Evolutionary conservation across 2,113 vertebrate species (phyloP).

Genomic region (Ciconia maguari): DNA sequence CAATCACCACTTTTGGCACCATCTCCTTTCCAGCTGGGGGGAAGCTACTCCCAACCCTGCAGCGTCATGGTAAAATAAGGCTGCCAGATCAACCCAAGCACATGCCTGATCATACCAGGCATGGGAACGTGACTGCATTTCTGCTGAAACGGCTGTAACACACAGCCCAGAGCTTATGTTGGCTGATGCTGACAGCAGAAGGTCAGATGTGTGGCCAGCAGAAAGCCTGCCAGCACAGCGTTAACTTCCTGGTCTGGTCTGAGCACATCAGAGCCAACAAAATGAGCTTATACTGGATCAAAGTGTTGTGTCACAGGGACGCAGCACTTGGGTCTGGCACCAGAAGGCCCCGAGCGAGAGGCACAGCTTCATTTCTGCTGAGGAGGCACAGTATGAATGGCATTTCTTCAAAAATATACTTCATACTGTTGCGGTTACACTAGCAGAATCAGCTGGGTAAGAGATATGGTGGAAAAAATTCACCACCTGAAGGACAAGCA

Average conservation of each 20-base stretch:
- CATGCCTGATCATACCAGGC: neutral
- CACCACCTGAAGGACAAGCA: neutral
- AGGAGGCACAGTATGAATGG: neutral
- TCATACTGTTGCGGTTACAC: neutral
- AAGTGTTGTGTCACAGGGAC: neutral
- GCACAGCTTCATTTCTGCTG: neutral
- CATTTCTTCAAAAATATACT: neutral
- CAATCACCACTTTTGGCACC: neutral
- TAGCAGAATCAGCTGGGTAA: neutral
- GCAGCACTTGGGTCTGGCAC: neutral
- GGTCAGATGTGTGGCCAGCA: neutral
- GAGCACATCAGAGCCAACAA: neutral
- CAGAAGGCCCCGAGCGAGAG: neutral
- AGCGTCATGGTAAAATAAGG: neutral
- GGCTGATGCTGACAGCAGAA: neutral
- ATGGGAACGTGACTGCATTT: neutral
- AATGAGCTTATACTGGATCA: neutral
- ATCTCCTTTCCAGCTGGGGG: neutral
- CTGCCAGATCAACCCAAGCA: neutral
- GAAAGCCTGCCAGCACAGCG: neutral
- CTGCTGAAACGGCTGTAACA: rapidly evolving
- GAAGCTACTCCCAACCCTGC: neutral
- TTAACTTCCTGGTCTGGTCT: neutral
- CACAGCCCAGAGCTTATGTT: neutral
- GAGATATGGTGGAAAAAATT: neutral